These are phyloP conservation scores for Ptilodon capucinus DNA, from an alignment of 2,888 invertebrate genomes.

Conservation along the genomic window DNA sequence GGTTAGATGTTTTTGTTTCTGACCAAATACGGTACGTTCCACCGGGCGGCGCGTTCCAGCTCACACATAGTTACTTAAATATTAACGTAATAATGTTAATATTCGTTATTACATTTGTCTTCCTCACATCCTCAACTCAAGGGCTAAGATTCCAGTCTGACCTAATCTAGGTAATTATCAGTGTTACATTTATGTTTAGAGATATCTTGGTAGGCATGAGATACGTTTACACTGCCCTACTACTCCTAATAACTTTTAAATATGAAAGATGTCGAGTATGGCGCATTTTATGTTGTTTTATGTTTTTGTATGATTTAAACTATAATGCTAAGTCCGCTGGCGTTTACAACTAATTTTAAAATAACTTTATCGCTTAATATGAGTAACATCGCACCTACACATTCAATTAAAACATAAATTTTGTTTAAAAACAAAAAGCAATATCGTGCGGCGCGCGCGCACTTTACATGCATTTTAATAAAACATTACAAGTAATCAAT, in stretches of 20 bases:
- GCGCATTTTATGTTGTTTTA: slow-evolving; percentile 33
- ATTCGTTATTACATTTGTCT: too few relatives aligned
- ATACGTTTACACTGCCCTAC: too few relatives aligned
- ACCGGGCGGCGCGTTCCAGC: slow-evolving; percentile 23
- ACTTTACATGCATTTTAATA: slow-evolving; percentile 30
- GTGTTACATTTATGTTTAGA: too few relatives aligned
- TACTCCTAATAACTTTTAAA: too few relatives aligned
- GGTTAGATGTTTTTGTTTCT: slow-evolving; percentile 74
- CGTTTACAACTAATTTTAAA: too few relatives aligned
- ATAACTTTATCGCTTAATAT: too few relatives aligned
- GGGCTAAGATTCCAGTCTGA: too few relatives aligned
- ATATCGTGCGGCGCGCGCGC: slow-evolving; percentile 7
- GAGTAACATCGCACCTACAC: slow-evolving; percentile 10
- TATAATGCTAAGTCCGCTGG: slow-evolving; percentile 22
- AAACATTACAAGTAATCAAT: slow-evolving; percentile 34
- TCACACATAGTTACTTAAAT: slow-evolving; percentile 27
- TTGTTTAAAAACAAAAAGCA: slow-evolving; percentile 29
- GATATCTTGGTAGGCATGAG: too few relatives aligned
- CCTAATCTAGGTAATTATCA: too few relatives aligned
- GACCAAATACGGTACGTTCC: slow-evolving; percentile 54
- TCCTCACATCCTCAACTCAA: too few relatives aligned
- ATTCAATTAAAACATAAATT: slow-evolving; percentile 18
- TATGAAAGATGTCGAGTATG: too few relatives aligned
- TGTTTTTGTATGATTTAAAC: slow-evolving; percentile 34
- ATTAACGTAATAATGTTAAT: too few relatives aligned